Evolutionary conservation across 1,140 invertebrate genomes (phyloP), one percentile per base, ranked within the genome.

Genomic region (Drosophila saltans): DNA sequence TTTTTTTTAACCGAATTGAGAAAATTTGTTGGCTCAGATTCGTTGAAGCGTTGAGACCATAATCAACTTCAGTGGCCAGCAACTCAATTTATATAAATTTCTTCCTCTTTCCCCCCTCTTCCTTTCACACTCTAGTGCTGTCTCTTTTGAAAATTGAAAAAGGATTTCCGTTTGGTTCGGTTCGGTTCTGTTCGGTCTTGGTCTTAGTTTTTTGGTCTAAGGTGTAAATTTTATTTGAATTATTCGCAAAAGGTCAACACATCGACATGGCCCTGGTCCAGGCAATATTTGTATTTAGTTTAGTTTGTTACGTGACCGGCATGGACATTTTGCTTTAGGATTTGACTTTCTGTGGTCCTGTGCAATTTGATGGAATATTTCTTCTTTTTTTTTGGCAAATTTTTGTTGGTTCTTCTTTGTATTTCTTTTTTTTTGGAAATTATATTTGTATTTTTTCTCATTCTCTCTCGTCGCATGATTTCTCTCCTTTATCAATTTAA

Each of bases 171-270:
- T 70, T 88, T 77, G 79, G 83, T 79, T 76, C 83, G 78, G 63
- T 70, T 66, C 77, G 63, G 56, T 45, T 55, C 59, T 45, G 26
- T 52, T 57, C 40, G 48, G 48, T 16, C 10, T 21, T 1, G 57
- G 40, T 36, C 26, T 30, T 26, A 16, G 26, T 10, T 56, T 60
- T 40, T 16, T 57, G 64, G 64, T 66, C 75, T 76, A 80, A 86
- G 83, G 83, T 88, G 83, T 86, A 86, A 86, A 83, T 80, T 86
- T 86, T 86, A 86, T 86, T 86, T 86, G 83, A 86, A 88, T 86
- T 88, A 88, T 86, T 86, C 67, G 83, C 63, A 48, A 88, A 86
- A 75, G 79, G 69, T 80, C 76, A 76, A 58, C 74, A 66, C 63
- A 9, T 40, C 9, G 8, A 9, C 39, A 9, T 40, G 39, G 10